A percentile compares a stretch with the other conserved stretches of the same genome.
Conservation (phyloP, 2,888 invertebrate genomes). For the Orthosia gothica region DNA sequence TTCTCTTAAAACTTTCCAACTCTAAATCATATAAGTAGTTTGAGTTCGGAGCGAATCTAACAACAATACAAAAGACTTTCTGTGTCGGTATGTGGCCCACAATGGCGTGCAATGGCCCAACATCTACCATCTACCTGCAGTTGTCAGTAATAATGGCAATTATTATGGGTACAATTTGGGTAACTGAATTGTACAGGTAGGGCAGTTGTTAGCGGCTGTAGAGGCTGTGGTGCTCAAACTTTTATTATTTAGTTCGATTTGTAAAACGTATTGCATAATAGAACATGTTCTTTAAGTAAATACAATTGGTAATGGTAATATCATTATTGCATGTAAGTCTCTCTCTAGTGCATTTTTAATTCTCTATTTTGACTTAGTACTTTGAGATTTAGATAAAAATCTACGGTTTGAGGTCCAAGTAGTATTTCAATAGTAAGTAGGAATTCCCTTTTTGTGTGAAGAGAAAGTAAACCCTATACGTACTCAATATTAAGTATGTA, state of each 20-base stretch:
- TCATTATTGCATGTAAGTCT: no score
- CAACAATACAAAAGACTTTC: slow-evolving; percentile 52
- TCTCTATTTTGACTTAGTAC: no score
- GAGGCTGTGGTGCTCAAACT: slow-evolving; percentile 76
- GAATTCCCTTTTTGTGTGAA: neutral
- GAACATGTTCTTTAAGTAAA: neutral
- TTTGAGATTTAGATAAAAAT: no score
- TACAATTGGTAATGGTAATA: neutral
- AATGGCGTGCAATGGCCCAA: slow-evolving; percentile 34
- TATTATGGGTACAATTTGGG: slow-evolving; percentile 86
- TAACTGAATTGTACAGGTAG: slow-evolving; percentile 81
- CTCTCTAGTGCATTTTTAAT: no score
- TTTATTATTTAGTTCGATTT: slow-evolving; percentile 19
- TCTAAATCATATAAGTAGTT: slow-evolving; percentile 28
- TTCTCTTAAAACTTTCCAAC: slow-evolving; percentile 29
- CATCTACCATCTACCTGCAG: slow-evolving; percentile 66
- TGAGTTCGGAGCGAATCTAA: slow-evolving; percentile 46
- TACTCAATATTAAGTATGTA: no score
- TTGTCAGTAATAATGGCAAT: slow-evolving; percentile 85
- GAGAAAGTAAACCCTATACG: neutral
- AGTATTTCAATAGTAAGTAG: neutral
- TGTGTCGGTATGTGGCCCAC: slow-evolving; percentile 45
- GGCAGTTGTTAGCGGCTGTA: slow-evolving; percentile 71
- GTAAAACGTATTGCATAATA: neutral
- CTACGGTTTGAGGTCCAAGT: neutral